phyloP scores from a whole-genome alignment of 2,888 invertebrate species.

The Leptarthrus brevirostris region DNA sequence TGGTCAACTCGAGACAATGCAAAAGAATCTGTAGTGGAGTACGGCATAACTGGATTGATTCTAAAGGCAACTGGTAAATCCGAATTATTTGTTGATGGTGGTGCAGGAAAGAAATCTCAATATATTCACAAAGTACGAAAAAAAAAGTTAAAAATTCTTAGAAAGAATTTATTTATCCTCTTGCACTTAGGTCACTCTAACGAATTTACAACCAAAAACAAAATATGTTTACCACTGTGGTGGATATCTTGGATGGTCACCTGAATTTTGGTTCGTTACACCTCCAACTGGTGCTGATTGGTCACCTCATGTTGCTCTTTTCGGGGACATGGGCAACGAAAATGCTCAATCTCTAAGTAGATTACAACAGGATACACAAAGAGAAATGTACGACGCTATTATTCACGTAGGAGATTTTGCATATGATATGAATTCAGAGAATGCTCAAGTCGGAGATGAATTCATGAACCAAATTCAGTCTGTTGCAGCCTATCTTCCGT shows the following conservation, averaged over 20 bases:
- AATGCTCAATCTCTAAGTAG: slow-evolving; percentile 87
- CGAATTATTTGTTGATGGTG: slow-evolving; percentile 80
- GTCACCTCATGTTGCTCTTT: slow-evolving; percentile 86
- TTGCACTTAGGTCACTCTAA: slow-evolving; percentile 67
- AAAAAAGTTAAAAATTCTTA: not conserved
- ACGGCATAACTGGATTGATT: slow-evolving; percentile 74
- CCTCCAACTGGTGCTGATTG: slow-evolving; percentile 76
- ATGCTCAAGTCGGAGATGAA: slow-evolving; percentile 87
- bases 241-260: slow-evolving; percentile 84
- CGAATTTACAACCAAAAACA: slow-evolving; percentile 72
- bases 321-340: slow-evolving; percentile 93
- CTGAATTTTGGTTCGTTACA: slow-evolving; percentile 80
- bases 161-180: no score
- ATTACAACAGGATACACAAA: slow-evolving; percentile 85
- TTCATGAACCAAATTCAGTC: slow-evolving; percentile 94
- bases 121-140: slow-evolving; percentile 81
- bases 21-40: slow-evolving; percentile 77
- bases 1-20: slow-evolving; percentile 84
- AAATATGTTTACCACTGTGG: slow-evolving; percentile 86
- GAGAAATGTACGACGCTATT: slow-evolving; percentile 83
- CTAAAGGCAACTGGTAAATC: slow-evolving; percentile 71
- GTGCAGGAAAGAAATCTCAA: slow-evolving; percentile 72
- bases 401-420: slow-evolving; percentile 96
- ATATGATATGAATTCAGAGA: slow-evolving; percentile 88
- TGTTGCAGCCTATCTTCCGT: slow-evolving; percentile 89